Evolutionary conservation across 2,888 invertebrate species (phyloP).

Genomic region (Plebejus argus): DNA sequence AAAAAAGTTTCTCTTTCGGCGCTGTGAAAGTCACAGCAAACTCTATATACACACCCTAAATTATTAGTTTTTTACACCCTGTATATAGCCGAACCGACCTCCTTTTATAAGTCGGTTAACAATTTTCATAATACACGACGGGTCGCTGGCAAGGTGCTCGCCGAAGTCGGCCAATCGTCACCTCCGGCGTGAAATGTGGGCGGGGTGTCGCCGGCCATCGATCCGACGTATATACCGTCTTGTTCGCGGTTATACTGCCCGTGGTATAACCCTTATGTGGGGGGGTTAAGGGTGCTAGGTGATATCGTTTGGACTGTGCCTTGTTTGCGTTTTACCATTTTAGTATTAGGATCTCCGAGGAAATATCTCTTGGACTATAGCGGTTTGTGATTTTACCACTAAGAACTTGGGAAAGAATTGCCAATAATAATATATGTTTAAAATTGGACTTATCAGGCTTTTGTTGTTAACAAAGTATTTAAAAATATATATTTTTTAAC

Average conservation of each 20-base stretch:
- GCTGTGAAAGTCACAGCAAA: too few relatives aligned
- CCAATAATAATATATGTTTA: too few relatives aligned
- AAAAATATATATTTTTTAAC: too few relatives aligned
- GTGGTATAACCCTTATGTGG: neutral
- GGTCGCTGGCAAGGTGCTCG: constrained; percentile 38
- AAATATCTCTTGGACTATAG: neutral
- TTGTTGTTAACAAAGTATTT: too few relatives aligned
- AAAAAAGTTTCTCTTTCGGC: too few relatives aligned
- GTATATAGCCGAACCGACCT: too few relatives aligned
- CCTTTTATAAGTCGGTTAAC: neutral
- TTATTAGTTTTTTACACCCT: too few relatives aligned
- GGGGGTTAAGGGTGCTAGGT: neutral
- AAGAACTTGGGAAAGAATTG: too few relatives aligned
- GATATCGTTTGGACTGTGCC: neutral
- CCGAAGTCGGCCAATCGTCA: constrained; percentile 71
- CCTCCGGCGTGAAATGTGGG: constrained; percentile 75
- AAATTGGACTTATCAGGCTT: too few relatives aligned
- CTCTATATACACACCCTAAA: too few relatives aligned
- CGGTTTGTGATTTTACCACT: too few relatives aligned
- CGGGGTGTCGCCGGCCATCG: constrained; percentile 59
- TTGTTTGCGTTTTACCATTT: neutral
- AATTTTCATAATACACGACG: neutral
- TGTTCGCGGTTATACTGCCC: neutral
- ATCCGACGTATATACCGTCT: constrained; percentile 42
- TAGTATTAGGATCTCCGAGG: neutral